Evolutionary conservation across 2,888 invertebrate genomes (phyloP), one percentile per base, ranked within the genome.

Genomic region (Piscicola geometra): DNA sequence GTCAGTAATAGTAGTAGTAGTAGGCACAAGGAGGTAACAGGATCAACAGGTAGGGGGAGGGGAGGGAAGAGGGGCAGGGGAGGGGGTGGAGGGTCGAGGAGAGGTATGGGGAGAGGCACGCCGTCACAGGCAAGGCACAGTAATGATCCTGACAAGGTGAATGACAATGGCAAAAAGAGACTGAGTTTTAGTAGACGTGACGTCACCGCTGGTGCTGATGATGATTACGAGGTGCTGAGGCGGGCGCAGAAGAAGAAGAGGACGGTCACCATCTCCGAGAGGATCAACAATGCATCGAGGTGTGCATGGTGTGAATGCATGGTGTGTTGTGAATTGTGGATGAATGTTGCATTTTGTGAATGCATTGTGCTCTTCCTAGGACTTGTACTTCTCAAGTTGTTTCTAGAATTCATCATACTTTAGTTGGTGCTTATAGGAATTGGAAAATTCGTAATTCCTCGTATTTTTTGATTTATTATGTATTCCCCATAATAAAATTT

Each of bases 261-360:
- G 71, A 52, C 50, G 1, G 3, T 30, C 3, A 71, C 28, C 71
- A 71, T 71, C 1, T 41, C 71, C 2, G 71, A 71, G 21, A 25
- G 50, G 30, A 71, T 71, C 71, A 71, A 32, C 50, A 71, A 32
- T 50, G 47, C 71, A 0, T 28, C 30, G 5, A 33, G 47, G 71
- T 71, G 15, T 28, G 70, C 41, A 21, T n/a, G n/a, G n/a, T n/a
- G n/a, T n/a, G n/a, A n/a, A n/a, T n/a, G n/a, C n/a, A n/a, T n/a
- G n/a, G n/a, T n/a, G n/a, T n/a, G n/a, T n/a, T n/a, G n/a, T n/a
- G n/a, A n/a, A n/a, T n/a, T n/a, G n/a, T n/a, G n/a, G n/a, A n/a
- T n/a, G n/a, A n/a, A n/a, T n/a, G n/a, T n/a, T n/a, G n/a, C n/a
- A n/a, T n/a, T n/a, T n/a, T n/a, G n/a, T n/a, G n/a, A n/a, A n/a